Conservation (phyloP, 2,888 invertebrate species). For the Unio delphinus region DNA sequence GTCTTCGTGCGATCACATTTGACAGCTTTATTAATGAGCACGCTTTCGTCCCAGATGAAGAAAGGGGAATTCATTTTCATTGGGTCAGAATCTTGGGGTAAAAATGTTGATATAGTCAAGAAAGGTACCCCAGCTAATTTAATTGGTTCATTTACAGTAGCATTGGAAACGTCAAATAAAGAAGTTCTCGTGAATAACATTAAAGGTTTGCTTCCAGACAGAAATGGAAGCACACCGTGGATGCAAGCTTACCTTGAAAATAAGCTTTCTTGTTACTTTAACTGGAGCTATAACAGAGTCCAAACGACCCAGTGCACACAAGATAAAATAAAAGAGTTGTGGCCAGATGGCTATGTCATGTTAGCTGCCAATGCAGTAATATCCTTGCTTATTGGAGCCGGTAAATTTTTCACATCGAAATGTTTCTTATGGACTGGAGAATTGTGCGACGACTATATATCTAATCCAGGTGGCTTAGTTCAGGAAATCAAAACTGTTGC, state of each 20-base stretch:
- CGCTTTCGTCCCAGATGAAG: slow-evolving; percentile 7
- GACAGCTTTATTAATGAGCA: slow-evolving; percentile 5
- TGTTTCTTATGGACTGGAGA: slow-evolving; percentile 6
- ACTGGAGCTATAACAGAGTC: slow-evolving; percentile 12
- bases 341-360: slow-evolving; percentile 11
- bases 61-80: slow-evolving; percentile 35
- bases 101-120: slow-evolving; percentile 8
- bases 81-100: slow-evolving; percentile 34
- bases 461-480: not conserved
- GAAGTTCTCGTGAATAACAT: slow-evolving; percentile 7
- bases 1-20: slow-evolving; percentile 27
- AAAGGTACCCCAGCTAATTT: slow-evolving; percentile 9
- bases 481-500: slow-evolving; percentile 1
- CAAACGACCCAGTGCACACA: no score
- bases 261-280: slow-evolving; percentile 10
- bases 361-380: slow-evolving; percentile 14
- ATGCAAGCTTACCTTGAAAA: slow-evolving; percentile 3
- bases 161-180: slow-evolving; percentile 8
- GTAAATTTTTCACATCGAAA: slow-evolving; percentile 6
- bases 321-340: not conserved
- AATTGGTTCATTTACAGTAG: slow-evolving; percentile 22
- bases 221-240: slow-evolving; percentile 10
- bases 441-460: slow-evolving; percentile 9
- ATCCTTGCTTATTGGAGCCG: slow-evolving; percentile 11
- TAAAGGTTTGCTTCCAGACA: not conserved